phyloP scores from a whole-genome alignment of 1,140 invertebrate species.

The Anoplolepis gracilipes region DNA sequence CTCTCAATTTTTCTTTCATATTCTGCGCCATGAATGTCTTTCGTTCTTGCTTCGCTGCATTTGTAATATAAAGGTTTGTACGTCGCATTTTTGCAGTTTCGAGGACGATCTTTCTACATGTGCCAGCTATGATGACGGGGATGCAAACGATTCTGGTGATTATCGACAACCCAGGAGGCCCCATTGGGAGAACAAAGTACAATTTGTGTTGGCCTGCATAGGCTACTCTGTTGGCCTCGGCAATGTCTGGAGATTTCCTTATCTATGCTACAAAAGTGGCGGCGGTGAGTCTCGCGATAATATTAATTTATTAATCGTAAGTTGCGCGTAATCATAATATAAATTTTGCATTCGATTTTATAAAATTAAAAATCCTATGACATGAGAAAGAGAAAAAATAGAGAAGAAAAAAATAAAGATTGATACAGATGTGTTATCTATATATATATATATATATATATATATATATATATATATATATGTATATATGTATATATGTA shows the following conservation, averaged over 20 bases:
- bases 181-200: constrained; percentile 95
- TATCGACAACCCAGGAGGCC: constrained; percentile 91
- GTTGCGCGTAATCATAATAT: constrained; percentile 6
- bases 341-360: constrained; percentile 15
- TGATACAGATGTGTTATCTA: neutral
- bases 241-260: constrained; percentile 96
- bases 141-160: constrained; percentile 88
- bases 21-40: neutral
- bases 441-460: neutral
- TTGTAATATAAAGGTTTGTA: constrained; percentile 26
- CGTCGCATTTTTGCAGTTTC: constrained; percentile 85
- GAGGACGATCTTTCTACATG: constrained; percentile 89
- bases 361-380: neutral
- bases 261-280: constrained; percentile 93
- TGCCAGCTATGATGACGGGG: constrained; percentile 88
- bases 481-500: neutral
- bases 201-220: constrained; percentile 96
- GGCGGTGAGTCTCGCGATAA: constrained; percentile 88
- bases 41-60: neutral
- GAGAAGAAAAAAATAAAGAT: neutral
- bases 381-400: neutral
- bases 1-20: constrained; percentile 33
- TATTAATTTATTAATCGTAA: constrained; percentile 25
- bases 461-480: no score
- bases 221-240: constrained; percentile 97